Evolutionary conservation across 2,888 invertebrate species (phyloP).

Genomic region (Leptinotarsa rubiginosa): DNA sequence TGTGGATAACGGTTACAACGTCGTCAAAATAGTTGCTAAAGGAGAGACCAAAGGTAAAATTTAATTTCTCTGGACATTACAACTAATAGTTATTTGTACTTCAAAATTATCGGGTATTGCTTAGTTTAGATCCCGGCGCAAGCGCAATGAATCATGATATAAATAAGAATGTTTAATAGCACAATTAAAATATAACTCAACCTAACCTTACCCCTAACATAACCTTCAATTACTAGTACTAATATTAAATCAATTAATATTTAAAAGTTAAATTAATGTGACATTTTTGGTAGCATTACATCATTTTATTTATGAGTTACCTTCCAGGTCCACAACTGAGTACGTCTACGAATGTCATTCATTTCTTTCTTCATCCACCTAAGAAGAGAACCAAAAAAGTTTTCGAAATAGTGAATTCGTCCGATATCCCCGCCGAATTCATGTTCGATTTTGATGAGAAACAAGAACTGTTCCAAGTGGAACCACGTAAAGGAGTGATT

Average conservation of each 20-base stretch:
- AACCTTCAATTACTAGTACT: no score
- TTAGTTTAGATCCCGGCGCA: no score
- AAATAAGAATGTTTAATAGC: no score
- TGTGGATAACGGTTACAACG: slow-evolving; percentile 49
- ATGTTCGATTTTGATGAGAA: slow-evolving; percentile 60
- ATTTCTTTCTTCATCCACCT: slow-evolving; percentile 40
- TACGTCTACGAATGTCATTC: slow-evolving; percentile 43
- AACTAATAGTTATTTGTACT: no score
- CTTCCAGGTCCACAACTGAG: slow-evolving; percentile 45
- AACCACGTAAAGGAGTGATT: slow-evolving; percentile 58
- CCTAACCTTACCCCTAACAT: no score
- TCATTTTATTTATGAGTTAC: background rate
- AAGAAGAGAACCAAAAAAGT: slow-evolving; percentile 42
- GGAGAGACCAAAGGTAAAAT: slow-evolving; percentile 60
- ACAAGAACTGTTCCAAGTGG: slow-evolving; percentile 59
- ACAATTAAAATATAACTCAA: no score
- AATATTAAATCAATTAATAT: no score
- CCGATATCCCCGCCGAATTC: slow-evolving; percentile 58
- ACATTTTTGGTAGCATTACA: background rate
- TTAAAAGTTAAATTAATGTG: background rate
- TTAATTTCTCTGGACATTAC: background rate
- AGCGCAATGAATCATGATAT: no score
- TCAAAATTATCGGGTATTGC: no score
- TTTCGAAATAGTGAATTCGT: slow-evolving; percentile 61
- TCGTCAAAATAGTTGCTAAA: slow-evolving; percentile 52